Evolutionary conservation across 2,113 vertebrate species (phyloP).

Genomic region (Illadopsis cleaveri): DNA sequence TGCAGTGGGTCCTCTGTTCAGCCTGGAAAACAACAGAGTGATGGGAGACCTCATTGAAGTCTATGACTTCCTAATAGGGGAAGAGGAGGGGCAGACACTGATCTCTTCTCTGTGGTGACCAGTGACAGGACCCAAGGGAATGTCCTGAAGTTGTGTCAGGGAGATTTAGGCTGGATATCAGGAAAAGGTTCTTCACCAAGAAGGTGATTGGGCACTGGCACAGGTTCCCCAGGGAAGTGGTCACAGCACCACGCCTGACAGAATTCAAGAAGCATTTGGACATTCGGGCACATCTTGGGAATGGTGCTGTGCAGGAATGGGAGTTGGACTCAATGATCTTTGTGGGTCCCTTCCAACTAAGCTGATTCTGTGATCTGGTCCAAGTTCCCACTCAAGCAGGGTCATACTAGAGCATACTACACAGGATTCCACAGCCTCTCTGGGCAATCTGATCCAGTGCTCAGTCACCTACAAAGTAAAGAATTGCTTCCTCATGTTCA

Average conservation of each 20-base stretch:
- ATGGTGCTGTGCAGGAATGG: not conserved
- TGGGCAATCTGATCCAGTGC: too few species aligned
- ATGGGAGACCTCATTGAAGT: not conserved
- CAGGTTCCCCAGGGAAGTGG: not conserved
- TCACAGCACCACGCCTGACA: not conserved
- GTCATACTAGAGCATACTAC: not conserved
- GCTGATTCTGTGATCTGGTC: not conserved
- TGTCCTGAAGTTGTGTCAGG: not conserved
- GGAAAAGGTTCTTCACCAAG: not conserved
- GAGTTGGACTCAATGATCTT: rapidly evolving
- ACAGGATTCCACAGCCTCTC: not conserved
- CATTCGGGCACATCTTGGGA: not conserved
- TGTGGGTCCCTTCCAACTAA: not conserved
- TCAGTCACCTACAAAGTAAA: not conserved
- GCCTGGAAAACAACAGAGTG: not conserved
- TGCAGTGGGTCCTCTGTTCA: not conserved
- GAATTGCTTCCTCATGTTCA: not conserved
- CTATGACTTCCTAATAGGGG: not conserved
- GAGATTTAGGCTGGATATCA: not conserved
- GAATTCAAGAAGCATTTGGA: not conserved
- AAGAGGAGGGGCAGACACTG: not conserved
- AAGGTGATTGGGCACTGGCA: not conserved
- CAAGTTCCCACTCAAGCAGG: not conserved
- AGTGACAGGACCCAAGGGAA: not conserved
- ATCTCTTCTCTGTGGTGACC: not conserved